Conservation (phyloP, 2,797 vertebrate genomes). For the Orientallactaga sibirica region DNA sequence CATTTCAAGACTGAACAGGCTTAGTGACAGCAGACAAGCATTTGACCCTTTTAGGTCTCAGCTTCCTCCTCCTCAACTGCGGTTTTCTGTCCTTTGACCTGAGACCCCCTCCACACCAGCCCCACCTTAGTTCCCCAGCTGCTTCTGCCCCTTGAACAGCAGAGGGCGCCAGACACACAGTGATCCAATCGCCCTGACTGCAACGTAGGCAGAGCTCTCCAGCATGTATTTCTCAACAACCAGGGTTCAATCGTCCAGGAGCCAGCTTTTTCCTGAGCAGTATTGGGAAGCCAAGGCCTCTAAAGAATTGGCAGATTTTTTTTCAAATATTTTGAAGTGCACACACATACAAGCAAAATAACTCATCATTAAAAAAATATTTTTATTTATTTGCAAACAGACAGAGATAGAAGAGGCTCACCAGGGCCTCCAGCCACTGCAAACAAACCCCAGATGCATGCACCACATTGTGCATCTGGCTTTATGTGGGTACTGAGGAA, state of each 20-base stretch:
- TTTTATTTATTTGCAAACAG: too few species aligned
- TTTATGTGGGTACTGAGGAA: too few species aligned
- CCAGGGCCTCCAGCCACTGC: too few species aligned
- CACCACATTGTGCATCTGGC: too few species aligned
- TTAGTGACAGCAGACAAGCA: neutral
- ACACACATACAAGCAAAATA: neutral
- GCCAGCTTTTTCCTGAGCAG: neutral
- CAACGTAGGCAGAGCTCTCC: neutral
- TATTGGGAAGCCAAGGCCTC: neutral
- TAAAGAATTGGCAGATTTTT: neutral
- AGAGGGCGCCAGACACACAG: slow-evolving; percentile 51
- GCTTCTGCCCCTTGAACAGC: slow-evolving; percentile 29
- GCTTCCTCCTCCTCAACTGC: too few species aligned
- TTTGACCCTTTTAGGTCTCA: neutral
- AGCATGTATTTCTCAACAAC: neutral
- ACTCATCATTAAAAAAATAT: too few species aligned
- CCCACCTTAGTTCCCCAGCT: neutral
- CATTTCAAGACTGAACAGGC: neutral
- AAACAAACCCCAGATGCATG: too few species aligned
- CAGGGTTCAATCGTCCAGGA: neutral
- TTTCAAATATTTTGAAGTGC: neutral
- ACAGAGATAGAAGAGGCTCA: too few species aligned
- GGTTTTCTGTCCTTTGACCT: neutral
- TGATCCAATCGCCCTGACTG: neutral
- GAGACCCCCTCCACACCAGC: neutral